Evolutionary conservation across 2,888 invertebrate species (phyloP).

Genomic region (Pollenia angustigena): DNA sequence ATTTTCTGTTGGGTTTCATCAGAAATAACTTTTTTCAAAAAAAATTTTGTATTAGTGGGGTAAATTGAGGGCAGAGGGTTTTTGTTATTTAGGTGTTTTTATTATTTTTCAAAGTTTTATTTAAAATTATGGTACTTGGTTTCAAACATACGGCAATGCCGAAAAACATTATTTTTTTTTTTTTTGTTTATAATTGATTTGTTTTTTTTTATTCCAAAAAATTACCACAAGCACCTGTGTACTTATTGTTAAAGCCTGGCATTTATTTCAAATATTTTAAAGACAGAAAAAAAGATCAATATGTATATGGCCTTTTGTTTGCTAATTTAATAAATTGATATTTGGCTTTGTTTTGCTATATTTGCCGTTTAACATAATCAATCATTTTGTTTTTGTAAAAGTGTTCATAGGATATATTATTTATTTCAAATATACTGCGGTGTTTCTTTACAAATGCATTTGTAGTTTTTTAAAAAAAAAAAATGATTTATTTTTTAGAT

Average conservation of each 20-base stretch:
- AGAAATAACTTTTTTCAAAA: no score
- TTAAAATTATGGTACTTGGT: no score
- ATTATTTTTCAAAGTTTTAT: no score
- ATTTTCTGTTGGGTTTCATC: no score
- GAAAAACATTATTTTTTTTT: no score
- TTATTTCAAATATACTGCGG: background rate
- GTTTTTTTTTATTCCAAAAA: background rate
- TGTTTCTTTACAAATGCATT: background rate
- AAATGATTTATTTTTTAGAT: background rate
- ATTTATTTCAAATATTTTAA: background rate
- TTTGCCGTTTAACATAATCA: constrained; percentile 60
- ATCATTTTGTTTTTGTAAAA: constrained; percentile 56
- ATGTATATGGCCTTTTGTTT: constrained; percentile 48
- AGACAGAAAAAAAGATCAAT: background rate
- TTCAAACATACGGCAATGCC: no score
- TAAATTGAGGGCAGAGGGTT: no score
- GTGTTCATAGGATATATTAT: background rate
- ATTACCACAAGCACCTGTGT: background rate
- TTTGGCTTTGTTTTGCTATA: constrained; percentile 52
- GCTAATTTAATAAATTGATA: constrained; percentile 65
- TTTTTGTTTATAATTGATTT: no score
- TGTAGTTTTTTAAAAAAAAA: background rate
- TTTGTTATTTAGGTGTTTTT: no score
- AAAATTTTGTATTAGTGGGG: no score
- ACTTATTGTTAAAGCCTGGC: no score